Conservation (phyloP, 2,113 vertebrate genomes). For the Ochotona curzoniae region DNA sequence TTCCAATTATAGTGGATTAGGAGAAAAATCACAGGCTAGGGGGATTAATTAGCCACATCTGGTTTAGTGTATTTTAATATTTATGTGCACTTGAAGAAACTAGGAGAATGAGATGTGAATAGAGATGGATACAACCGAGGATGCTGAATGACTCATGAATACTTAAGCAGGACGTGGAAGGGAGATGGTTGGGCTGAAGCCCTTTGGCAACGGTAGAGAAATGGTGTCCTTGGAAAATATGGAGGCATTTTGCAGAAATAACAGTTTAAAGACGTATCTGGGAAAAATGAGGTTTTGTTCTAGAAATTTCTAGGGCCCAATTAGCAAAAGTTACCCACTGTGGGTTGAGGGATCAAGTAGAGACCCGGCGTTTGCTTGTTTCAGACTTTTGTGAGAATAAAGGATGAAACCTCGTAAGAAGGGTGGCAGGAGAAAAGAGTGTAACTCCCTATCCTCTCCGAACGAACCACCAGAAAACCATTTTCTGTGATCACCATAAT, state of each 20-base stretch:
- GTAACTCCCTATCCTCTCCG: no score
- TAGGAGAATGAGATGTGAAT: background rate
- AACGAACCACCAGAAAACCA: background rate
- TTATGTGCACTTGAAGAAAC: background rate
- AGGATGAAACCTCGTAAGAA: background rate
- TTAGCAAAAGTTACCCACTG: background rate
- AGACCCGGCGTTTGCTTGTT: background rate
- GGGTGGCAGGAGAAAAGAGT: background rate
- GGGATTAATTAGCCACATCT: background rate
- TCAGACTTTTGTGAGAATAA: background rate
- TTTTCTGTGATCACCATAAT: constrained; percentile 39
- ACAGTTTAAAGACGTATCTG: background rate
- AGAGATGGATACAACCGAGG: background rate
- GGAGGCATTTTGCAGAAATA: background rate
- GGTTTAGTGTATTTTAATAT: background rate
- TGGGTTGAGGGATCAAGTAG: background rate
- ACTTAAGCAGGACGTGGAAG: background rate
- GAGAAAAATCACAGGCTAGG: background rate
- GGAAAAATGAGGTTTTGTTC: background rate
- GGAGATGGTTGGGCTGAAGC: background rate
- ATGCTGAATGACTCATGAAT: no score
- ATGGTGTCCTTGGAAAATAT: background rate
- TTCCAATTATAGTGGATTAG: background rate
- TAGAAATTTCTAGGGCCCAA: background rate
- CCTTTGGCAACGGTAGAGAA: background rate